Conservation (phyloP, 2,113 vertebrate species). For the Circaetus gallicus region DNA sequence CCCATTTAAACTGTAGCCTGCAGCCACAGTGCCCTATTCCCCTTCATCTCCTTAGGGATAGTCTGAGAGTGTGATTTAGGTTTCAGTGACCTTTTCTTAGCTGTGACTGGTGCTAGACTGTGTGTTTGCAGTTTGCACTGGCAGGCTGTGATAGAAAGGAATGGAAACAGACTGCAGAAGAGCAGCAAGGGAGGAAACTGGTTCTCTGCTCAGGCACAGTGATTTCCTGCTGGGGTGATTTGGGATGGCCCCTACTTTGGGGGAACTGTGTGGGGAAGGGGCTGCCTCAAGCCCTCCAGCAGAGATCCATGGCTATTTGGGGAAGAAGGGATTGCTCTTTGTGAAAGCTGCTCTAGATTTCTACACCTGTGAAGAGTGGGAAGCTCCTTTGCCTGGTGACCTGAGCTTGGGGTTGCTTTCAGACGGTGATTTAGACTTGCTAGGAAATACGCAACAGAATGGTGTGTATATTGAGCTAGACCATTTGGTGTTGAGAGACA, state of each 20-base stretch:
- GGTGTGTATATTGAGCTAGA: not conserved
- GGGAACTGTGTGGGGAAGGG: not conserved
- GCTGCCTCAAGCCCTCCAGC: not conserved
- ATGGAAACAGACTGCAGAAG: not conserved
- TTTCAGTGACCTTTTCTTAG: not conserved
- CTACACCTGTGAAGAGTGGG: not conserved
- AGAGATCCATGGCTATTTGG: not conserved
- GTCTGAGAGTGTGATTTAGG: not conserved
- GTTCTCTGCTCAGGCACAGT: not conserved
- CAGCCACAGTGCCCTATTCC: not conserved
- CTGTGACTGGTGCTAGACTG: not conserved
- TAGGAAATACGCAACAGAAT: not conserved
- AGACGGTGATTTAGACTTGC: not conserved
- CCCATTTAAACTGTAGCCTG: not conserved
- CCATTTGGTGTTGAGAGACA: not conserved
- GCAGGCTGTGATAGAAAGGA: not conserved
- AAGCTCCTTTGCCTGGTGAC: not conserved
- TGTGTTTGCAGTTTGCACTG: not conserved
- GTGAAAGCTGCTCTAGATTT: not conserved
- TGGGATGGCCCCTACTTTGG: not conserved
- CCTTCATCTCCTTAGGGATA: not conserved
- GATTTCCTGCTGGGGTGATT: not conserved
- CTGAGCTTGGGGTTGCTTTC: not conserved
- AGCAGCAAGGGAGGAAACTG: not conserved
- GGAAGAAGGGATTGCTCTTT: not conserved